Evolutionary conservation across 2,113 vertebrate species (phyloP).

Genomic region (Sylvietta virens): DNA sequence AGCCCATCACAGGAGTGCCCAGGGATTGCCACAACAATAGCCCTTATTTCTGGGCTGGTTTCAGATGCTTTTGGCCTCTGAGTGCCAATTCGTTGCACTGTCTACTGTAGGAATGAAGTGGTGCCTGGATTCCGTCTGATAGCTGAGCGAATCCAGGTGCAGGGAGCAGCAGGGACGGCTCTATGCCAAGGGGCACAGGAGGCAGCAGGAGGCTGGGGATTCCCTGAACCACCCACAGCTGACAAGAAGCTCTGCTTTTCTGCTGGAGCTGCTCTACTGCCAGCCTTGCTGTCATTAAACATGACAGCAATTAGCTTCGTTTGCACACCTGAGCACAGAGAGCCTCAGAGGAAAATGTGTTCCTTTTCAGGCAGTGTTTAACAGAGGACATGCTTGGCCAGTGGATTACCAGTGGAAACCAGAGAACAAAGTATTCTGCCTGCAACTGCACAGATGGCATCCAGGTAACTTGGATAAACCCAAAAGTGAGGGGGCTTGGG

Average conservation of each 20-base stretch:
- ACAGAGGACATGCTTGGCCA: conserved; percentile 42
- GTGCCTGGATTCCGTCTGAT: not conserved
- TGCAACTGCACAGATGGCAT: conserved; percentile 81
- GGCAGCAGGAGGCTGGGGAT: not conserved
- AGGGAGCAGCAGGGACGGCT: not conserved
- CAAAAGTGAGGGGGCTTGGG: not conserved
- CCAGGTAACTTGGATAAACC: conserved; percentile 65
- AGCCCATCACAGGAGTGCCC: not conserved
- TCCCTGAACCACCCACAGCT: not conserved
- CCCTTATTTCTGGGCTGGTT: not conserved
- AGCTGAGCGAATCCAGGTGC: accelerated
- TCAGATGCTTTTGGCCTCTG: not conserved
- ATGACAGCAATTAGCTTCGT: not conserved
- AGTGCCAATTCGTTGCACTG: not conserved
- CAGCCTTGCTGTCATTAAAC: not conserved
- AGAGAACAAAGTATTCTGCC: conserved; percentile 62
- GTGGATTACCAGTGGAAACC: conserved; percentile 79
- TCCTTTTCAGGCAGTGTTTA: conserved; percentile 76
- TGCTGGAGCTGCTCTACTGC: not conserved
- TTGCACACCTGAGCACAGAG: not conserved
- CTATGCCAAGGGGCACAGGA: not conserved
- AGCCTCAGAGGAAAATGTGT: conserved; percentile 36
- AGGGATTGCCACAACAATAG: not conserved
- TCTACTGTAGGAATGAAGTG: not conserved
- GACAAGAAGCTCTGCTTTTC: not conserved